Evolutionary conservation across 1,140 invertebrate genomes (phyloP), one percentile per base, ranked within the genome.

Genomic region (Conus ventricosus): DNA sequence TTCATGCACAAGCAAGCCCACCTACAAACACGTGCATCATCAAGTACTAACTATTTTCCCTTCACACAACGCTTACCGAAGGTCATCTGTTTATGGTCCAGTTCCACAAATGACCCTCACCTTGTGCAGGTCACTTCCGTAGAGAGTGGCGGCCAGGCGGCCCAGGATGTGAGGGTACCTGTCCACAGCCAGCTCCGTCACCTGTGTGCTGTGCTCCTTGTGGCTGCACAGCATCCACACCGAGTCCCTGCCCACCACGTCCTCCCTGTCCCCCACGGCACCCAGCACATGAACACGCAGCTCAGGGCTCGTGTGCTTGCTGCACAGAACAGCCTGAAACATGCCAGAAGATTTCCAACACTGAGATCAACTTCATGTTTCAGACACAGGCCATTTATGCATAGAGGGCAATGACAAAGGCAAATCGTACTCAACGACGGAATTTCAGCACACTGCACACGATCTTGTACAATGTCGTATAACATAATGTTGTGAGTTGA

Each of bases 291-390:
- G 80, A 25, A 55, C 20, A 27, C 54, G 80, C 25, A 89, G 78
- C 10, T 84, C 67, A 11, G 60, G 27, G 5, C 51, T 78, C 11
- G 88, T 53, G n/a, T 83, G 82, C 7, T 83, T 23, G 51, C 85
- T 88, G 83, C 91, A 92, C 27, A 92, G 88, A 7, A 92, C 76
- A 20, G 91, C 90, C 91, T 92, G 88, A 53, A 89, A 85, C 53
- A 88, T 78, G 60, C 4, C 11, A 4, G 60, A 63, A 63, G 39
- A 1, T 39, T 39, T 39, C 39, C 39, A 39, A 39, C 39, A 39
- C 39, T 39, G 39, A 39, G 39, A 3, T 39, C 39, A 39, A 39
- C 39, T 3, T 39, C 39, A 39, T 1, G 39, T 39, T 39, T 39
- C 39, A 39, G 39, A 39, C 39, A 39, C 39, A 39, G 39, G 39